These are phyloP conservation scores for Branchinecta lynchi DNA, from an alignment of 1,140 invertebrate species.

Conservation along the genomic window DNA sequence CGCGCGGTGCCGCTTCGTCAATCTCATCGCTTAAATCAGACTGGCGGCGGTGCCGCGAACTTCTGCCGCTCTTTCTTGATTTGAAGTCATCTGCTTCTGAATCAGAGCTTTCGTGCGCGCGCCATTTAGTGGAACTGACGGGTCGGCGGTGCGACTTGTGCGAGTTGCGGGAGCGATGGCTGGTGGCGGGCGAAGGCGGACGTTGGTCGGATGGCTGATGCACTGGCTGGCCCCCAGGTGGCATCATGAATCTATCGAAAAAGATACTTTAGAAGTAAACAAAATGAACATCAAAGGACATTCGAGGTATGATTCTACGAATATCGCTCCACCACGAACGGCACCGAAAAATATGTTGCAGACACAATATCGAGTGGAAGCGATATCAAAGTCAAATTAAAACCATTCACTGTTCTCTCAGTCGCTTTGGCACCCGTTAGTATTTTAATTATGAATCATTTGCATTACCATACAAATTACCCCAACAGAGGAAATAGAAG, in stretches of 20 bases:
- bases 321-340: too few relatives aligned
- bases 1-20: too few relatives aligned
- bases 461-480: too few relatives aligned
- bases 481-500: too few relatives aligned
- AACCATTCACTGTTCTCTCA: too few relatives aligned
- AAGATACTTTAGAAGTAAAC: background rate
- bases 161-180: constrained; percentile 19
- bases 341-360: too few relatives aligned
- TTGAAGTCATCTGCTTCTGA: background rate
- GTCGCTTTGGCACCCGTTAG: too few relatives aligned
- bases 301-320: too few relatives aligned
- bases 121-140: constrained; percentile 1
- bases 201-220: constrained; percentile 13
- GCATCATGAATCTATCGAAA: background rate
- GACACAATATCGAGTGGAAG: too few relatives aligned
- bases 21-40: background rate
- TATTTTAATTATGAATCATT: too few relatives aligned
- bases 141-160: constrained; percentile 19
- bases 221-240: background rate
- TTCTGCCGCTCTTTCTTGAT: background rate
- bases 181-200: constrained; percentile 19
- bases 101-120: background rate
- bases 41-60: background rate
- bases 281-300: too few relatives aligned
- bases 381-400: too few relatives aligned